Base-by-base conservation (phyloP, 2,888 invertebrate species). In the Hylaea fasciaria region DNA sequence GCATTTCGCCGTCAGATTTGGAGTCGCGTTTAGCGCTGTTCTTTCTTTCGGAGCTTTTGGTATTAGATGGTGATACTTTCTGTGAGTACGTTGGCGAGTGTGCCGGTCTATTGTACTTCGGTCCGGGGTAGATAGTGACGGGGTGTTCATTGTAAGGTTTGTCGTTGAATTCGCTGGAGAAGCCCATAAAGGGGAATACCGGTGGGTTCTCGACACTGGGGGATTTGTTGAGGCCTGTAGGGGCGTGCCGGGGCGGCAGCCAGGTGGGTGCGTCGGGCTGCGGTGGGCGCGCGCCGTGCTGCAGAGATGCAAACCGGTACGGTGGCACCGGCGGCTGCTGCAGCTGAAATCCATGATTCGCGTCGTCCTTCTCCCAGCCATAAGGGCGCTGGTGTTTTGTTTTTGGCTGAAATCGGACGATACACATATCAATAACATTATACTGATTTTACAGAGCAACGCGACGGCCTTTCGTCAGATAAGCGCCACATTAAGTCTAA, bases 371-470 rank as follows among this genome's bases (percentile, higher is more conserved):
- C 73, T 95, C 95, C 95, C 95, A 95, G 28, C 95, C 95, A 76
- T 94, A 95, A 7, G 95, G 95, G 70, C 96, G 93, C 81, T 95
- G 95, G 76, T 96, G 95, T 72, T 94, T 94, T 40, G 95, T 95
- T 92, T 95, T 96, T 35, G 96, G 95, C 96, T 96, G 87, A 13
- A 68, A 68, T 32, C 11, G 12, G 12, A 54, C 28, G 41, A 45
- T 3, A 13, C 39, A 13, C 39, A 39, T n/a, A 7, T 13, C 1
- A 13, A 7, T 11, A n/a, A n/a, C n/a, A n/a, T n/a, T n/a, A n/a
- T n/a, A n/a, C n/a, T n/a, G n/a, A n/a, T n/a, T n/a, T n/a, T n/a
- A n/a, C n/a, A n/a, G n/a, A n/a, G n/a, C n/a, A n/a, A n/a, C n/a
- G n/a, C n/a, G n/a, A n/a, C n/a, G n/a, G n/a, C n/a, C n/a, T n/a